Base-by-base conservation (phyloP, 2,113 vertebrate species). In the Eclectus roratus region DNA sequence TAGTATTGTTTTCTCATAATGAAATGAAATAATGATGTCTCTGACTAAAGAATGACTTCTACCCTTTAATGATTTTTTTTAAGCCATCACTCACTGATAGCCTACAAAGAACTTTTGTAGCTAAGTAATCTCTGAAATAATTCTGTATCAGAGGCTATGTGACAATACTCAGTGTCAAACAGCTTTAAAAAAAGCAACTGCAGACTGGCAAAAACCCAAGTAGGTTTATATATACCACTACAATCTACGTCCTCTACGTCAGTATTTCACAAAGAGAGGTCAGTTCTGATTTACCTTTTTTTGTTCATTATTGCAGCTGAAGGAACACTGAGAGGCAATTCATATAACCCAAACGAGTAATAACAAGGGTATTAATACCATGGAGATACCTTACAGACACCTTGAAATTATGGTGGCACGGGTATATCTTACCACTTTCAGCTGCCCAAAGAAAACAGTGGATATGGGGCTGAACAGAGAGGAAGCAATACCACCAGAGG, bases 381-480 rank as follows among this genome's bases (percentile, higher is more conserved):
- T 3, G 8, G 27, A 73, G 58, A 53, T 33, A 70, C 12, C 23
- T 64, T 68, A 39, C 0, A 60, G 58, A 77, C 25, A 55, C 20
- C 9, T 21, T 91, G 49, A 79, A 79, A 74, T 79, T 21, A 73
- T 7, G 8, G 12, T 58, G 58, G n/a, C 27, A 44, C 6, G 37
- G 16, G 25, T 27, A 49, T 60, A 20, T 29, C 7, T 19, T 44
- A 86, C 35, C 31, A 44, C 20, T 83, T 77, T 18, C 27, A 53
- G n/a, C n/a, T 83, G 82, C 64, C 81, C 78, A 95, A 93, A 87
- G 37, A 80, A 92, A 89, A 74, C 53, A 82, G 82, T 14, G 43
- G 71, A 80, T 46, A 56, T 6, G 9, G 8, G 19, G 21, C 53
- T 72, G 60, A 79, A 64, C 5, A 53, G 53, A 74, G 76, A 68